phyloP scores from a whole-genome alignment of 2,888 invertebrate species.

The Lasioglossum pauxillum region DNA sequence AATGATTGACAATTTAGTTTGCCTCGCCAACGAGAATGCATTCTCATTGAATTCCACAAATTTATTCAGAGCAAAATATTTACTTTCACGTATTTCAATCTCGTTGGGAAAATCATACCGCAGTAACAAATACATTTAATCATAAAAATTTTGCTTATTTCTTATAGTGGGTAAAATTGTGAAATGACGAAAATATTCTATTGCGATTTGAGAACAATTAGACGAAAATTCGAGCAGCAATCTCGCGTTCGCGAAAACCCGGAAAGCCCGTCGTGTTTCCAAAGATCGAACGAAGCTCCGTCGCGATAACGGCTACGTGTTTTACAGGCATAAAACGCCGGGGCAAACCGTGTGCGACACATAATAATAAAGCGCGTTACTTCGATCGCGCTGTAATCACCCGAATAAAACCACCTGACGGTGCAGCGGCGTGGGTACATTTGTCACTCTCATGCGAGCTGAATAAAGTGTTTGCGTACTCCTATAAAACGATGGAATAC shows the following conservation, averaged over 20 bases:
- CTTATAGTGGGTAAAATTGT: too few relatives aligned
- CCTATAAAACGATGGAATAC: constrained; percentile 45
- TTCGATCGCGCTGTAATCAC: constrained; percentile 63
- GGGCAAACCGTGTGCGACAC: constrained; percentile 59
- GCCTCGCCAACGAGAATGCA: too few relatives aligned
- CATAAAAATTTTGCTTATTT: too few relatives aligned
- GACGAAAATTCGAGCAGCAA: constrained; percentile 14
- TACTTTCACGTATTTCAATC: too few relatives aligned
- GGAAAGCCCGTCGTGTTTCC: constrained; percentile 38
- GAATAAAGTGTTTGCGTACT: constrained; percentile 53
- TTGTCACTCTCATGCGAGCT: constrained; percentile 59
- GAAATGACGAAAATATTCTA: not conserved
- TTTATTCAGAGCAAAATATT: too few relatives aligned
- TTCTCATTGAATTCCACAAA: too few relatives aligned
- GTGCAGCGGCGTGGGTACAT: constrained; percentile 49
- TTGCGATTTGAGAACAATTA: not conserved
- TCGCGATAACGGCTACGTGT: constrained; percentile 66
- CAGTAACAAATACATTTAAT: too few relatives aligned
- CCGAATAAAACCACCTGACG: constrained; percentile 63
- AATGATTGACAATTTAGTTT: too few relatives aligned
- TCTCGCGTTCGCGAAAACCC: constrained; percentile 17
- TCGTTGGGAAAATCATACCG: too few relatives aligned
- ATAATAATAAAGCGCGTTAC: constrained; percentile 69
- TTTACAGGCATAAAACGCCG: constrained; percentile 65
- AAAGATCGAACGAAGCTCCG: constrained; percentile 62